A percentile compares a stretch with the other conserved stretches of the same genome.
phyloP scores from a whole-genome alignment of 1,140 invertebrate species.

The Drosophila ironensis region DNA sequence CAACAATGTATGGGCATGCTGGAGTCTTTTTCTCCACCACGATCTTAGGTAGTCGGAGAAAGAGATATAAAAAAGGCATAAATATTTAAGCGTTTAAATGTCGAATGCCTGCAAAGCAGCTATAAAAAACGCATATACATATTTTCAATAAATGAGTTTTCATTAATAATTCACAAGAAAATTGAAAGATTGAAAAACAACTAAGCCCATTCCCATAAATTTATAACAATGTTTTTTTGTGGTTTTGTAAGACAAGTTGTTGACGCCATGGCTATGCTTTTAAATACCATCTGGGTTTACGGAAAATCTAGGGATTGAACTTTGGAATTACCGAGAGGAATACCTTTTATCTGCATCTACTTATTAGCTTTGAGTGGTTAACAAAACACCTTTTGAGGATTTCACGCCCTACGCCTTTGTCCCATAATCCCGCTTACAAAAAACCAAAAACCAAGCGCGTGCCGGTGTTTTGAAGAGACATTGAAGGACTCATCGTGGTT shows the following conservation, averaged over 20 bases:
- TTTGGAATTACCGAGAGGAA: neutral
- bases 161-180: conserved; percentile 75
- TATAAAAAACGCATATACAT: conserved; percentile 65
- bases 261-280: no score
- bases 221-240: neutral
- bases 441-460: conserved; percentile 41
- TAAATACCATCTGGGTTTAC: neutral
- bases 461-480: conserved; percentile 32
- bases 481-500: neutral
- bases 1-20: conserved; percentile 41
- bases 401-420: conserved; percentile 12
- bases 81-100: conserved; percentile 72
- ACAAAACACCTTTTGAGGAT: conserved; percentile 45
- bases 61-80: conserved; percentile 67
- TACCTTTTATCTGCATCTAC: conserved; percentile 36
- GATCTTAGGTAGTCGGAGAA: conserved; percentile 37
- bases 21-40: conserved; percentile 18
- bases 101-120: conserved; percentile 66
- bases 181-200: conserved; percentile 46
- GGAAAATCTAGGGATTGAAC: neutral
- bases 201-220: conserved; percentile 40
- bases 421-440: conserved; percentile 42
- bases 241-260: no score
- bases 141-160: conserved; percentile 72
- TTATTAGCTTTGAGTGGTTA: conserved; percentile 43